A percentile compares a stretch with the other conserved stretches of the same genome.
Evolutionary conservation across 64 coral and sea anemone genomes (phyloP).

Genomic region (Stylophora pistillata): DNA sequence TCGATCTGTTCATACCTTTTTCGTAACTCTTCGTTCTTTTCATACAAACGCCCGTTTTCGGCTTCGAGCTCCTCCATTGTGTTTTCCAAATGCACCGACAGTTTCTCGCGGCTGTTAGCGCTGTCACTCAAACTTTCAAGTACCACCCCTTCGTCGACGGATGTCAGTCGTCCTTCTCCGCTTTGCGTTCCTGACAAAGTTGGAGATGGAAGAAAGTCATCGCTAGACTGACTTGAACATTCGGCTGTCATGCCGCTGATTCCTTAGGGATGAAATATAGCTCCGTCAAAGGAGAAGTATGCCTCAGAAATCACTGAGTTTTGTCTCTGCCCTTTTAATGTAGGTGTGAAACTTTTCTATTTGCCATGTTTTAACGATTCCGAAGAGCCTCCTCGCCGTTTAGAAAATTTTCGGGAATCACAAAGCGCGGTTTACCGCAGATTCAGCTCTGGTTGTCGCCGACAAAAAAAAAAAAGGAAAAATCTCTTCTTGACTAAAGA

Average conservation of each 20-base stretch:
- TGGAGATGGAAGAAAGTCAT: conserved; percentile 45
- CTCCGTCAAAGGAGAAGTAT: neutral
- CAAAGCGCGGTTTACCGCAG: too few relatives aligned
- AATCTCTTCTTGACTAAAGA: too few relatives aligned
- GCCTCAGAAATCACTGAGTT: too few relatives aligned
- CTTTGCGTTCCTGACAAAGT: conserved; percentile 20
- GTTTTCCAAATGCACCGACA: conserved; percentile 49
- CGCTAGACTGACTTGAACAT: conserved; percentile 47
- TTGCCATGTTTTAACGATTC: too few relatives aligned
- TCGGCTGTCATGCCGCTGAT: conserved; percentile 4
- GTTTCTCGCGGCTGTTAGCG: conserved; percentile 70
- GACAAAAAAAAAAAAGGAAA: too few relatives aligned
- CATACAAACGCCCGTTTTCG: conserved; percentile 47
- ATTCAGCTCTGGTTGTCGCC: too few relatives aligned
- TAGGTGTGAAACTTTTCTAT: too few relatives aligned
- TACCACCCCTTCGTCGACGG: conserved; percentile 88
- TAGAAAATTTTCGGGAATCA: too few relatives aligned
- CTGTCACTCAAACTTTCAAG: conserved; percentile 74
- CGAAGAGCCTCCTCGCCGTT: too few relatives aligned
- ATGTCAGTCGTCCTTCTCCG: conserved; percentile 72
- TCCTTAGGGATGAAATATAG: neutral
- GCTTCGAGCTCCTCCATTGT: conserved; percentile 62
- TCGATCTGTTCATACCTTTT: conserved; percentile 36
- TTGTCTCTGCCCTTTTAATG: too few relatives aligned
- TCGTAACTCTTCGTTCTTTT: conserved; percentile 52